Conservation (phyloP, 2,797 vertebrate genomes). For the Bradypus variegatus region DNA sequence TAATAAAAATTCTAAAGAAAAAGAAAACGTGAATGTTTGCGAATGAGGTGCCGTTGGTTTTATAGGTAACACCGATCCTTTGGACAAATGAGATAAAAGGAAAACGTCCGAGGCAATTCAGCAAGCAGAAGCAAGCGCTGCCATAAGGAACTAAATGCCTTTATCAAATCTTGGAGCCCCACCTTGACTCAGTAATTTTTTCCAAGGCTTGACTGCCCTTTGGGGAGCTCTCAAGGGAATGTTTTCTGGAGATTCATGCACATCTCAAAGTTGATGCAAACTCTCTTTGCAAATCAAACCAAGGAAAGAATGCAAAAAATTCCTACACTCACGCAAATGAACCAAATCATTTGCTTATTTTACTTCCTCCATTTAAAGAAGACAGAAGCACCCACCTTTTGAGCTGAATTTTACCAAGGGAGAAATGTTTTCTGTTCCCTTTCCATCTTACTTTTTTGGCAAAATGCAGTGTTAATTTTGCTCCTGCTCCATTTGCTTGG, state of each 20-base stretch:
- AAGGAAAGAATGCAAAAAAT: neutral
- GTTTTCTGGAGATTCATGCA: constrained; percentile 5
- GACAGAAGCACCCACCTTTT: neutral
- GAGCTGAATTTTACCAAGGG: neutral
- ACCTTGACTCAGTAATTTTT: neutral
- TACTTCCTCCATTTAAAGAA: neutral
- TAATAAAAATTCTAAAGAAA: neutral
- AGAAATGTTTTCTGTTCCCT: neutral
- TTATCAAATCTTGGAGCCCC: neutral
- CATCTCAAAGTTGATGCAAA: constrained; percentile 9
- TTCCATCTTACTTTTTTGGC: neutral
- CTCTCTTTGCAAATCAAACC: constrained; percentile 3
- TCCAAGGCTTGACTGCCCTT: neutral
- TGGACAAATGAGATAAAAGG: constrained; percentile 38
- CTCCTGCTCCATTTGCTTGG: constrained; percentile 54
- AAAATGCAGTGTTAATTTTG: constrained; percentile 53
- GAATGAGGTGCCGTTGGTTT: neutral
- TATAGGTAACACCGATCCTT: constrained; percentile 25
- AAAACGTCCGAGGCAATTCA: neutral
- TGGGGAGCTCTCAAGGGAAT: neutral
- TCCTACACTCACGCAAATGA: neutral
- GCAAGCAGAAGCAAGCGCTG: neutral
- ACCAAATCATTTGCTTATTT: neutral
- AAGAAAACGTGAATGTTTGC: neutral
- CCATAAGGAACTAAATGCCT: constrained; percentile 1